Percentiles rank a stretch among this genome's conserved stretches.
Conservation (phyloP, 2,888 invertebrate species). For the Craniophora ligustri region DNA sequence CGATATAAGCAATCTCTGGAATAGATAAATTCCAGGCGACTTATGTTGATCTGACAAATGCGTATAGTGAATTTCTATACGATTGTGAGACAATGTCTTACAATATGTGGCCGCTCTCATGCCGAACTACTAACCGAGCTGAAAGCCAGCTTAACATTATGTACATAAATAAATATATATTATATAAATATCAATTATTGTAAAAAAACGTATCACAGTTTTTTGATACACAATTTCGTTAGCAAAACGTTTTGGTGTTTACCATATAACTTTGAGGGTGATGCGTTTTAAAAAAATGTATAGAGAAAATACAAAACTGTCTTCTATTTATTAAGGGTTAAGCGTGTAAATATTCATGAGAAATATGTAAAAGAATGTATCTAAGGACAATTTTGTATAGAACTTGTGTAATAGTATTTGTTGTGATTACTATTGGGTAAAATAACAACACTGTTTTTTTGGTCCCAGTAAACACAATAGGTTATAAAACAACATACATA, state of each 20-base stretch:
- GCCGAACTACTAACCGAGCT: neutral
- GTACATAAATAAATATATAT: slow-evolving; percentile 59
- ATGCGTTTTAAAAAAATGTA: slow-evolving; percentile 63
- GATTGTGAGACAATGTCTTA: no score
- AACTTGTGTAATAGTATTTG: slow-evolving; percentile 70
- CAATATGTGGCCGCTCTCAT: no score
- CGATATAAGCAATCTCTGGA: no score
- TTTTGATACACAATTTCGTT: slow-evolving; percentile 37
- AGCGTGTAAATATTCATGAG: slow-evolving; percentile 78
- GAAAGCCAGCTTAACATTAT: slow-evolving; percentile 39
- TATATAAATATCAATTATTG: slow-evolving; percentile 51
- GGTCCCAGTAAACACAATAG: slow-evolving; percentile 60
- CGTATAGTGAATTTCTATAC: no score
- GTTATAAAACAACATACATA: slow-evolving; percentile 36
- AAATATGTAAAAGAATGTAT: slow-evolving; percentile 62
- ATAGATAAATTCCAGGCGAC: no score
- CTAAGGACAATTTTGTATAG: slow-evolving; percentile 82
- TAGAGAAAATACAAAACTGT: slow-evolving; percentile 62
- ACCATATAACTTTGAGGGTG: slow-evolving; percentile 45
- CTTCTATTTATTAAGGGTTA: slow-evolving; percentile 71
- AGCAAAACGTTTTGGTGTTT: slow-evolving; percentile 23
- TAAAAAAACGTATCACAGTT: slow-evolving; percentile 57
- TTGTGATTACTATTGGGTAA: slow-evolving; percentile 67
- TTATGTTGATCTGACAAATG: no score
- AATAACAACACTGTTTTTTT: slow-evolving; percentile 59